Base-by-base conservation (phyloP, 2,797 vertebrate species). In the Melanotaenia boesemani region DNA sequence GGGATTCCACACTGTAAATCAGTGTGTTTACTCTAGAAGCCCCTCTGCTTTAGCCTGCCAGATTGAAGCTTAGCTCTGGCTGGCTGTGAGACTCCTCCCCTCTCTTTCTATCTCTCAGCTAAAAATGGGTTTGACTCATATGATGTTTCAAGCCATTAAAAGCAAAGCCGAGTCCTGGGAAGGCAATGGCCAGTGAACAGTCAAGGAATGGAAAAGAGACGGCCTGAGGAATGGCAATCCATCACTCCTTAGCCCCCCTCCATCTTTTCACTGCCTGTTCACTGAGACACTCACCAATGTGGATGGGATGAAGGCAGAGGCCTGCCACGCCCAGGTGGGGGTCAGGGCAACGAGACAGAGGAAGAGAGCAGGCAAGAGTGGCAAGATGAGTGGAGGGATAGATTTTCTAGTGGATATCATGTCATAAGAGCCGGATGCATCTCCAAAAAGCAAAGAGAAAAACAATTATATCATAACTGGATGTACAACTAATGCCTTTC, bases 101-200 rank as follows among this genome's bases (percentile, higher is more conserved):
- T 44, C 15, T 44, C 15, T 44, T 15, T 44, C 52, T 64, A 76
- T 80, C 80, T 78, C 82, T 59, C 39, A 16, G 69, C 66, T 73
- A 86, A 87, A 90, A 86, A 77, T 30, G 71, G 76, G 85, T 84
- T 86, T 77, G 78, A 86, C 87, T 80, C 72, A 80, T 84, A 93
- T 94, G 89, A 72, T 86, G 90, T 94, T 93, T 93, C 92, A 92
- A 87, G 77, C 88, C 92, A 94, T 95, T 94, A 94, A 86, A 80
- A 77, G 88, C 88, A 85, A 88, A 92, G 84, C 85, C 67, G 66
- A 88, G 90, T 88, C 87, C 71, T n/a, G 70, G 86, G 87, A 88
- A 87, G 80, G 76, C 81, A 80, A 82, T 79, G 85, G 88, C 80
- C 76, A 58, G 81, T 74, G 83, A 88, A 85, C 48, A 22, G 79